Evolutionary conservation across 2,113 vertebrate genomes (phyloP), one percentile per base, ranked within the genome.

Genomic region (Rattus norvegicus): DNA sequence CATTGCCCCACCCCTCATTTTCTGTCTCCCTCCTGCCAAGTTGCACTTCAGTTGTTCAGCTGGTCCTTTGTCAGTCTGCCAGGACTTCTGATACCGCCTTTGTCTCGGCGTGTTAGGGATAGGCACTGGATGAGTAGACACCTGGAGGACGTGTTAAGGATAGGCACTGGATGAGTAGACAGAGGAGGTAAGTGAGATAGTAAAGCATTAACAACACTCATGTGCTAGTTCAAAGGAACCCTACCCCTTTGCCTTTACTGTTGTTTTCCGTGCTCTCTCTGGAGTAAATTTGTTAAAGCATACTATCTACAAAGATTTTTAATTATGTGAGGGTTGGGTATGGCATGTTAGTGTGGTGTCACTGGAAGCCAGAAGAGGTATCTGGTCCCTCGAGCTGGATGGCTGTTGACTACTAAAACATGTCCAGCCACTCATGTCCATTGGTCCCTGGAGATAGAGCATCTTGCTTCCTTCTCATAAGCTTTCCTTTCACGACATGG

Each of bases 151-250:
- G 43, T 43, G 43, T 43, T 43, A 43, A 3, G 43, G 43, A 43
- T 43, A 43, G 43, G 43, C 43, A 43, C 30, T 43, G 43, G 43
- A 43, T 43, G 43, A 2, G 43, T 13, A 13, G 33, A 17, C 36
- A 56, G 52, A 94, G 70, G 12, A 54, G 89, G 94, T 79, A 75
- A 90, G 33, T 87, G 59, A 96, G 30, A 77, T 72, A 77, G 67
- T 76, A 90, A 86, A 67, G 16, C 4, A 76, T 52, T 14, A 88
- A 69, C 59, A 88, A 17, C 47, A 36, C 19, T 89, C 91, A 77
- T 84, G 73, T 67, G 33, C 83, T 79, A 12, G 26, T 52, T 69
- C 56, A 89, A 83, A 91, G 56, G 22, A 70, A 54, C 65, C 47
- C 47, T 61, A 67, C 47, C 54, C 81, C 73, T 80, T 75, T 56